Evolutionary conservation across 2,888 invertebrate genomes (phyloP).

Genomic region (Pachycephus smyrnensis): DNA sequence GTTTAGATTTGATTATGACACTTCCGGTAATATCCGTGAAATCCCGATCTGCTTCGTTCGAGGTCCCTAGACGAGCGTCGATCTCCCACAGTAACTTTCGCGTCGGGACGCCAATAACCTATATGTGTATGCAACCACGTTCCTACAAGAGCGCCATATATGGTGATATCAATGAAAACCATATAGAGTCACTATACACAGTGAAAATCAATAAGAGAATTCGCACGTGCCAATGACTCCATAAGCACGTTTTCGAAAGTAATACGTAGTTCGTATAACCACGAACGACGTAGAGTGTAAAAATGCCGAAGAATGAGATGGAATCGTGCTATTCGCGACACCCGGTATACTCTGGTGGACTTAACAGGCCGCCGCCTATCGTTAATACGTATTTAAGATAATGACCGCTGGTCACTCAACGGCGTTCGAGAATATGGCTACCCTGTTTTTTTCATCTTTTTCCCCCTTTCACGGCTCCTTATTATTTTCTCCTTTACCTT

Average conservation of each 20-base stretch:
- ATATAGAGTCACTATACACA: background rate
- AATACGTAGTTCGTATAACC: background rate
- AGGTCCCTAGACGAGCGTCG: background rate
- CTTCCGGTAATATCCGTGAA: conserved; percentile 33
- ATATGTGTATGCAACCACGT: background rate
- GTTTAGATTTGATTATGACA: conserved; percentile 56
- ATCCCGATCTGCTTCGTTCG: background rate
- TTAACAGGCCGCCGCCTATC: background rate
- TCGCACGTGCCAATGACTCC: background rate
- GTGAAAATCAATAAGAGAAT: background rate
- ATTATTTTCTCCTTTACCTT: background rate
- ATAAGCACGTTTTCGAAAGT: background rate
- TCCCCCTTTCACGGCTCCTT: background rate
- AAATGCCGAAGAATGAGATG: background rate
- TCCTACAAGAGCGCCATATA: background rate
- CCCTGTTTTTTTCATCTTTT: background rate
- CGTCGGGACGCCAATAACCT: background rate
- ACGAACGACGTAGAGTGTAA: background rate
- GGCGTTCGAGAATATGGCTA: background rate
- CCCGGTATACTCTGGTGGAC: background rate
- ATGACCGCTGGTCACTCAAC: background rate
- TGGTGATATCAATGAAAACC: background rate
- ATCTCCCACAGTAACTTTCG: background rate
- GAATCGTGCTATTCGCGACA: background rate
- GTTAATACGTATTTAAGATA: conserved; percentile 12